phyloP scores from a whole-genome alignment of 2,113 vertebrate genomes.

The Spilogale gracilis region DNA sequence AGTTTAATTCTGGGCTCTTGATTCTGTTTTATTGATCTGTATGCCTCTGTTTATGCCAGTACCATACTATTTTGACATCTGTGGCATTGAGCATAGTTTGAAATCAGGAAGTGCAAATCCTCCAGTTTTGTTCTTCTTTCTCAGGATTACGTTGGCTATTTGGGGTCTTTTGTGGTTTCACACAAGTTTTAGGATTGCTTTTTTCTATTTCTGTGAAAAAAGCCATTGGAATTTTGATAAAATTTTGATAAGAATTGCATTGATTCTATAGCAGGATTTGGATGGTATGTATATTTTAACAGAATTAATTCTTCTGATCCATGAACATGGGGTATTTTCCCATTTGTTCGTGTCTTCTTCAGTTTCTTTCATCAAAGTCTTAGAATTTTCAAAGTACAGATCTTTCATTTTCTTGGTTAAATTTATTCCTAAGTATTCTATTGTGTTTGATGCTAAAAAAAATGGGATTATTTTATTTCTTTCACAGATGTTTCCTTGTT shows the following conservation, averaged over 20 bases:
- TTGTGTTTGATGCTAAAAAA: not conserved
- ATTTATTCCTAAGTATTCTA: not conserved
- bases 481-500: not conserved
- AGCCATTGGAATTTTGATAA: not conserved
- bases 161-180: not conserved
- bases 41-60: not conserved
- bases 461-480: not conserved
- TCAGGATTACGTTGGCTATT: not conserved
- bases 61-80: not conserved
- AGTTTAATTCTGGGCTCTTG: not conserved
- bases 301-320: not conserved
- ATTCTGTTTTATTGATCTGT: not conserved
- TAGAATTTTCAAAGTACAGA: not conserved
- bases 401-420: not conserved
- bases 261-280: not conserved
- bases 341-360: not conserved
- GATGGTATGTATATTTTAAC: too few species aligned
- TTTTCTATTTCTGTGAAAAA: not conserved
- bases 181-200: not conserved
- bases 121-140: too few species aligned
- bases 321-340: too few species aligned
- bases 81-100: not conserved
- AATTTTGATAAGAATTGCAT: not conserved
- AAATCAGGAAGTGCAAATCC: not conserved
- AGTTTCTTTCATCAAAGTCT: not conserved